Percentiles rank a stretch among this genome's conserved stretches.
Conservation (phyloP, 1,140 invertebrate species). For the Heliconius hewitsoni region DNA sequence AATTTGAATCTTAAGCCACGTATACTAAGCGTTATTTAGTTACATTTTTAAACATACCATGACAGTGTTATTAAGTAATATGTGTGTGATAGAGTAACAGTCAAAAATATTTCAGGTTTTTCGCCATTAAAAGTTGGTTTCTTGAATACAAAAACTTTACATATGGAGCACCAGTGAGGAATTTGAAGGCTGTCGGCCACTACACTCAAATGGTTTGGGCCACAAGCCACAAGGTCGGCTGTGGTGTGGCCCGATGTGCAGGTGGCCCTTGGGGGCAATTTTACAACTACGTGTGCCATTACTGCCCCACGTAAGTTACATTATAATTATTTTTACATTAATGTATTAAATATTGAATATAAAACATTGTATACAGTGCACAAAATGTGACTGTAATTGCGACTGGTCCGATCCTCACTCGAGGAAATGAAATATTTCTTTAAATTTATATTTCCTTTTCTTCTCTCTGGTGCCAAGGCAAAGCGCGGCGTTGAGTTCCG, state of each 20-base stretch:
- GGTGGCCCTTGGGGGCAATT: slow-evolving; percentile 84
- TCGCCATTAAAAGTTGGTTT: slow-evolving; percentile 90
- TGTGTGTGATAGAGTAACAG: neutral
- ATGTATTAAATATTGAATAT: neutral
- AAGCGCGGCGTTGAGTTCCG: too few species aligned
- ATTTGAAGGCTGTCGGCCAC: slow-evolving; percentile 87
- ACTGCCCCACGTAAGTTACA: slow-evolving; percentile 88
- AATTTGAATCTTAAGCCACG: too few species aligned
- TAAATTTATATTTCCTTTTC: too few species aligned
- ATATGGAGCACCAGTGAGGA: slow-evolving; percentile 84
- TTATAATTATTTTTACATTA: neutral
- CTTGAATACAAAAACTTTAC: slow-evolving; percentile 88
- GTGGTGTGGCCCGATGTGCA: slow-evolving; percentile 87
- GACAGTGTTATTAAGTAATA: too few species aligned
- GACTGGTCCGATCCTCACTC: too few species aligned
- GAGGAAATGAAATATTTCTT: too few species aligned
- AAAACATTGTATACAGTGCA: neutral
- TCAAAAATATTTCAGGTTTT: slow-evolving; percentile 83
- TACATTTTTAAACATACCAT: too few species aligned
- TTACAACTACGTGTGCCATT: slow-evolving; percentile 94
- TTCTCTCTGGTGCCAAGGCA: too few species aligned
- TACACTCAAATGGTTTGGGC: slow-evolving; percentile 94
- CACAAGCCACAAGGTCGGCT: slow-evolving; percentile 88
- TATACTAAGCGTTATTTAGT: too few species aligned
- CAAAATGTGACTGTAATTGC: neutral